Conservation (phyloP, 2,113 vertebrate genomes). For the Dipodomys stephensi region DNA sequence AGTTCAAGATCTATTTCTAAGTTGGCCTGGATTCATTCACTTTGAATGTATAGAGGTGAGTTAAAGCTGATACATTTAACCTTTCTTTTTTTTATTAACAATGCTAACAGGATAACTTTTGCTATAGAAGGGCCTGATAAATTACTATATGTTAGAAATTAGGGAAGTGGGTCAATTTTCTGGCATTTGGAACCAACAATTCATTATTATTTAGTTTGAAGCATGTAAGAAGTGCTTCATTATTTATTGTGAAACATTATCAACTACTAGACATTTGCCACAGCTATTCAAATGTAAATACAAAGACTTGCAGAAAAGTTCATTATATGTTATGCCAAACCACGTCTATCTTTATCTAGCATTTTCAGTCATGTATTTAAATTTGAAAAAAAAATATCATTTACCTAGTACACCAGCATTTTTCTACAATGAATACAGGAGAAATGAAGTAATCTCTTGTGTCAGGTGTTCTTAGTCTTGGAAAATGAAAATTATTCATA, state of each 20-base stretch:
- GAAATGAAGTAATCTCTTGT: not conserved
- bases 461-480: not conserved
- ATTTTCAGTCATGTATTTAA: not conserved
- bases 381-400: not conserved
- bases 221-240: not conserved
- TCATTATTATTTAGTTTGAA: slow-evolving; percentile 12
- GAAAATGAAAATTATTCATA: not conserved
- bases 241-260: not conserved
- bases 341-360: not conserved
- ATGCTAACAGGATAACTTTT: not conserved
- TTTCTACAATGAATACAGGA: not conserved
- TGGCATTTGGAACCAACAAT: not conserved
- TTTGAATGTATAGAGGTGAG: not conserved
- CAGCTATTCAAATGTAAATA: not conserved
- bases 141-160: not conserved
- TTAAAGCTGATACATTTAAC: not conserved
- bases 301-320: not conserved
- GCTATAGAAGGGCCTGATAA: not conserved
- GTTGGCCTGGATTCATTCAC: not conserved
- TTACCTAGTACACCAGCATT: not conserved
- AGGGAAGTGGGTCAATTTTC: not conserved
- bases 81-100: not conserved
- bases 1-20: slow-evolving; percentile 5
- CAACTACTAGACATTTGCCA: not conserved
- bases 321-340: not conserved